Conservation (phyloP, 1,140 invertebrate species). For the Coelopa frigida region DNA sequence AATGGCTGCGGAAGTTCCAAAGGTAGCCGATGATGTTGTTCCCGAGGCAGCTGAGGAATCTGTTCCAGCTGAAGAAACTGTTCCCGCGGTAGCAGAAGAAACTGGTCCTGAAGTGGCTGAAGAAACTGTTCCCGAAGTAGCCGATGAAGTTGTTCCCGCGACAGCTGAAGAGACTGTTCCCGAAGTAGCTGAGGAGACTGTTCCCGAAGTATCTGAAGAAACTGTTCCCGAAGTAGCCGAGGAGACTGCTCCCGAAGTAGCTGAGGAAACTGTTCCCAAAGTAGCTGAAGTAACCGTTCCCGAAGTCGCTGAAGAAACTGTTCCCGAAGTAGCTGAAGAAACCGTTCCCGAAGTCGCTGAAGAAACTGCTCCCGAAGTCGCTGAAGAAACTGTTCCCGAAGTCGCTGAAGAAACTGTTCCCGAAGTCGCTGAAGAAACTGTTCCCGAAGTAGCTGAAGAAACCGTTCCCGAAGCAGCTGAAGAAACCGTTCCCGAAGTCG, state of each 20-base stretch:
- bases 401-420: too few relatives aligned
- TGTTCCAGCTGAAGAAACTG: background rate
- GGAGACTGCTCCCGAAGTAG: background rate
- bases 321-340: background rate
- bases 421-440: conserved; percentile 7
- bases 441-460: too few relatives aligned
- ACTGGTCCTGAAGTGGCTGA: background rate
- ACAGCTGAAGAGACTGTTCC: too few relatives aligned
- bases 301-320: background rate
- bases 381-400: background rate
- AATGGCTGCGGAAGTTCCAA: background rate
- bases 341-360: background rate
- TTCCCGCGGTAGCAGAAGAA: background rate
- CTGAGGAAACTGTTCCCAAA: too few relatives aligned
- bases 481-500: background rate
- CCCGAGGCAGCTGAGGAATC: background rate
- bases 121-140: background rate
- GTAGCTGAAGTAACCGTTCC: too few relatives aligned
- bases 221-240: too few relatives aligned
- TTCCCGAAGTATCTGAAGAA: too few relatives aligned
- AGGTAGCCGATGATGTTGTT: background rate
- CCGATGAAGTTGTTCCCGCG: too few relatives aligned
- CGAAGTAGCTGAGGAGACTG: too few relatives aligned
- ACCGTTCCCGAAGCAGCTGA: too few relatives aligned
- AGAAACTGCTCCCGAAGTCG: too few relatives aligned